Evolutionary conservation across 1,140 invertebrate genomes (phyloP), one percentile per base, ranked within the genome.

Genomic region (Forficula auricularia): DNA sequence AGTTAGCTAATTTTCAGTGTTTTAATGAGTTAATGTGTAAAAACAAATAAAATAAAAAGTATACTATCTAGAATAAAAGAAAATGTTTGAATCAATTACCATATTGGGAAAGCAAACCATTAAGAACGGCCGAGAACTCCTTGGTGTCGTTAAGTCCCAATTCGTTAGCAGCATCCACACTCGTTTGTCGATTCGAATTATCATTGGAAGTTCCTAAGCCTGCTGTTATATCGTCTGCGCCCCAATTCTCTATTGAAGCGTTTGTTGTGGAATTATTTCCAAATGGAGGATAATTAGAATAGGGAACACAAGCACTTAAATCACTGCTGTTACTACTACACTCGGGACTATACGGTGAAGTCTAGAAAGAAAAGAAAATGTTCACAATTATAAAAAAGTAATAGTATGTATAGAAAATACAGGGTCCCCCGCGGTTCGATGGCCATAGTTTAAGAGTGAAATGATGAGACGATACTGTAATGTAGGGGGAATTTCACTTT

Each of bases 281-380:
- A 8, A 14, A 18, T 8, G 35, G 35, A n/a, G 13, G 13, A 18
- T 18, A 36, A 27, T 4, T 27, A 20, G 44, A 22, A 14, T 42
- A 15, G 13, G 40, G 43, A 33, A 42, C 20, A 42, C 49, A 47
- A 13, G 19, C 44, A 33, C 34, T 44, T 19, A 44, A 48, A 34
- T 50, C 48, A 42, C 48, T 50, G 30, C 48, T 50, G 40, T 50
- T 50, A 38, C 48, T 50, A 31, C 46, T 50, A 20, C 48, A 50
- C 18, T 50, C 48, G 8, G 48, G 48, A 39, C 48, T 50, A 20
- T 50, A 50, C n/a, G 48, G 48, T n/a, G 48, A 50, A 8, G 40
- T 40, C 48, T 50, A 30, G n/a, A 50, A 40, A 9, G n/a, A 3
- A 32, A 12, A 30, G 30, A 8, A 9, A 8, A 10, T n/a, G n/a